Conservation (phyloP, 2,797 vertebrate genomes). For the Rhinella marina region DNA sequence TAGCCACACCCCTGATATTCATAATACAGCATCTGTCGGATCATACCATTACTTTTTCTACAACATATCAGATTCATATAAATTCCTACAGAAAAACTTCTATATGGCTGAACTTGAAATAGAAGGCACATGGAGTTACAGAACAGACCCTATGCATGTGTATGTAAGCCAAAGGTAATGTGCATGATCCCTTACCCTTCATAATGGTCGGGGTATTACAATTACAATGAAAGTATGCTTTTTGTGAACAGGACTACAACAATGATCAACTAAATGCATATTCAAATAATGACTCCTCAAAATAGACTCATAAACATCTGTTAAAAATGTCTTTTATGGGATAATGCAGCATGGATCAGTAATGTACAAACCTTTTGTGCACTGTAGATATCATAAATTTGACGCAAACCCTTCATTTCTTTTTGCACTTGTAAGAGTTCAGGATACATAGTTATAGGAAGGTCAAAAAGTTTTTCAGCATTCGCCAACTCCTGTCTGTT, state of each 20-base stretch:
- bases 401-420: constrained; percentile 82
- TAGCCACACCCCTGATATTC: too few species aligned
- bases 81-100: not conserved
- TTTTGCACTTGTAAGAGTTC: constrained; percentile 83
- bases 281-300: too few species aligned
- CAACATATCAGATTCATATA: not conserved
- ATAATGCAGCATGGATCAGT: not conserved
- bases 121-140: too few species aligned
- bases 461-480: constrained; percentile 88
- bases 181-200: too few species aligned
- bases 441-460: constrained; percentile 82
- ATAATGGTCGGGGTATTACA: too few species aligned
- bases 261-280: too few species aligned
- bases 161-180: too few species aligned
- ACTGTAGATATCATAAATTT: constrained; percentile 85
- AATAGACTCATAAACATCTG: not conserved
- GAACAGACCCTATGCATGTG: too few species aligned
- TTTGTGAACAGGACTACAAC: too few species aligned
- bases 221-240: too few species aligned
- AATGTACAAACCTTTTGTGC: constrained; percentile 78
- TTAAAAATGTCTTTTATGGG: not conserved
- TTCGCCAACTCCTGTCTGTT: constrained; percentile 80
- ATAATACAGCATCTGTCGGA: too few species aligned
- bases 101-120: not conserved
- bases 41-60: too few species aligned